Evolutionary conservation across 2,797 vertebrate genomes (phyloP), one percentile per base, ranked within the genome.

Genomic region (Bovichtus diacanthus): DNA sequence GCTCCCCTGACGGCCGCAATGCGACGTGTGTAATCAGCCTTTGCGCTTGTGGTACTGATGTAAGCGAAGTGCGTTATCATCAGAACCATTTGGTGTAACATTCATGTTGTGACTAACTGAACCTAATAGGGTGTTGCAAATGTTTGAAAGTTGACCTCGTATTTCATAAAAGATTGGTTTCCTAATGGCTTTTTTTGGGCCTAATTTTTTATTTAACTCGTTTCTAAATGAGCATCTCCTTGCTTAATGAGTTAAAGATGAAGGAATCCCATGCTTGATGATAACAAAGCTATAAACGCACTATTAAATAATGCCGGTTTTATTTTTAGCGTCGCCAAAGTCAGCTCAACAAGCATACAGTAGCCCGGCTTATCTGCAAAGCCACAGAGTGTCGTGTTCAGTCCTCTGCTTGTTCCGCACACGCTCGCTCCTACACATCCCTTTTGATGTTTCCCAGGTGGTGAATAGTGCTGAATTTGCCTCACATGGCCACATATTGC

Each of bases 341-440:
- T 73, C 76, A 18, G 72, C 78, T 64, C 74, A 39, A 64, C 73
- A 64, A 70, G 73, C 71, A n/a, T 11, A 21, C 54, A 44, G 76
- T 21, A 2, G 65, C 6, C 1, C 27, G 2, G 85, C 89, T 89
- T 92, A 91, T 92, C 90, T 90, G 61, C 79, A 89, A 83, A 86
- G 85, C 69, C 55, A 23, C 88, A 89, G 84, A 71, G 80, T 49
- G 84, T 62, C 23, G 49, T 9, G 55, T 43, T 84, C 68, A 15
- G 76, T 63, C 72, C 53, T 46, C 77, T 19, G 59, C 76, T 70
- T 53, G 63, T 44, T 82, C 73, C 68, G 65, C 83, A 41, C 72
- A 5, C 25, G 38, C 51, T 63, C 29, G 39, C 67, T 11, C 67
- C 70, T 44, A 67, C 29, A 41, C 47, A 2, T 21, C 47, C 15